Evolutionary conservation across 2,113 vertebrate species (phyloP), one percentile per base, ranked within the genome.

Genomic region (Nibea coibor): DNA sequence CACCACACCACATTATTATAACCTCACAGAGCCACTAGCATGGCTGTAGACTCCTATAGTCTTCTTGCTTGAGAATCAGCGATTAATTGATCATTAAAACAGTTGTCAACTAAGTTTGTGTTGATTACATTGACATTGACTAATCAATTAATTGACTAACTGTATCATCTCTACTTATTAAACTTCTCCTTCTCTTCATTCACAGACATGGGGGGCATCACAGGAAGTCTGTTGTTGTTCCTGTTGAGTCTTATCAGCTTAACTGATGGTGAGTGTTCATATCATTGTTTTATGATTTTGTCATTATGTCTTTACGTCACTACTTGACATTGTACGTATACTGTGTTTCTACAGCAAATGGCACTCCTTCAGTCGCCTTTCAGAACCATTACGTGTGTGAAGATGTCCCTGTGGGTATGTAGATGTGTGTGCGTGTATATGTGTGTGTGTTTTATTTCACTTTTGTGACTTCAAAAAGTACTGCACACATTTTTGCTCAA

Each of bases 221-320:
- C 42, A 75, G 58, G 45, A 69, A 28, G 63, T 7, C 2, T 61
- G 28, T 42, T 58, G 9, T 24, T 83, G 8, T 50, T 54, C 22
- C 59, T 95, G 4, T 43, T 93, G 35, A 85, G 78, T 58, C 56
- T 94, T 8, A 43, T 93, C 10, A n/a, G 45, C 75, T 20, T 87
- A 31, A 54, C 68, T 22, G 61, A 79, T 51, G 91, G 94, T 95
- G 62, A 88, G 88, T 83, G 48, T 83, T 68, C 3, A 24, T 10
- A 45, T 31, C 4, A 22, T 45, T 67, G 31, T 5, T 11, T 8
- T 56, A 11, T 2, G 14, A 10, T 48, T 35, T 28, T 62, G n/a
- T 62, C 2, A 47, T 31, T 4, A 2, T 80, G 10, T 31, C 20
- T 83, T 80, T 15, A 47, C 0, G 26, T 43, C 1, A 39, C 19